Conservation (phyloP, 2,113 vertebrate species). For the Tetraodon nigroviridis region DNA sequence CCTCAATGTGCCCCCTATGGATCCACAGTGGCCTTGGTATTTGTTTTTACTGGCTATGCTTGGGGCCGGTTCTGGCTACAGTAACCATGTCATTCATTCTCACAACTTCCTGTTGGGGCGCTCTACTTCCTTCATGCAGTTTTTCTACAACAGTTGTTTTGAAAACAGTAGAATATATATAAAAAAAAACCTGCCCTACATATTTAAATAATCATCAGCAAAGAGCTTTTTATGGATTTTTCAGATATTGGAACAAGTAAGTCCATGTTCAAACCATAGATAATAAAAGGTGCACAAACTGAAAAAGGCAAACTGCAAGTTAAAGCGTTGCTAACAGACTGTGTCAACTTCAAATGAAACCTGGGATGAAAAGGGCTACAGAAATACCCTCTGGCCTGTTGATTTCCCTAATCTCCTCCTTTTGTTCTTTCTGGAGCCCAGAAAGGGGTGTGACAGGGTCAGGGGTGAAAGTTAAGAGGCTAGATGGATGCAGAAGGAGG, state of each 20-base stretch:
- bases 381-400: slow-evolving; percentile 68
- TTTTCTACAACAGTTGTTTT: too few species aligned
- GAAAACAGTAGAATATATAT: too few species aligned
- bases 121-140: not conserved
- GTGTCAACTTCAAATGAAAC: slow-evolving; percentile 65
- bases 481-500: slow-evolving; percentile 56
- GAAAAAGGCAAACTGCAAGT: slow-evolving; percentile 63
- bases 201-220: too few species aligned
- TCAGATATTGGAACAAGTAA: slow-evolving; percentile 48
- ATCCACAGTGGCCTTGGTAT: too few species aligned
- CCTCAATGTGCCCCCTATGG: too few species aligned
- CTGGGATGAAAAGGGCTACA: slow-evolving; percentile 66
- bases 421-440: slow-evolving; percentile 66
- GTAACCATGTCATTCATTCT: slow-evolving; percentile 14
- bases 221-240: slow-evolving; percentile 17
- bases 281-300: slow-evolving; percentile 54
- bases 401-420: slow-evolving; percentile 72
- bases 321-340: slow-evolving; percentile 66
- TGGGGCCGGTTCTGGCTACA: not conserved
- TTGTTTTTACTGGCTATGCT: too few species aligned
- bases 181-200: too few species aligned
- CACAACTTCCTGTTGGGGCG: slow-evolving; percentile 30
- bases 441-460: slow-evolving; percentile 71
- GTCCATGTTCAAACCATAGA: slow-evolving; percentile 50
- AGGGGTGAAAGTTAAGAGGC: slow-evolving; percentile 75